Evolutionary conservation across 1,140 invertebrate species (phyloP).

Genomic region (Conus ventricosus): DNA sequence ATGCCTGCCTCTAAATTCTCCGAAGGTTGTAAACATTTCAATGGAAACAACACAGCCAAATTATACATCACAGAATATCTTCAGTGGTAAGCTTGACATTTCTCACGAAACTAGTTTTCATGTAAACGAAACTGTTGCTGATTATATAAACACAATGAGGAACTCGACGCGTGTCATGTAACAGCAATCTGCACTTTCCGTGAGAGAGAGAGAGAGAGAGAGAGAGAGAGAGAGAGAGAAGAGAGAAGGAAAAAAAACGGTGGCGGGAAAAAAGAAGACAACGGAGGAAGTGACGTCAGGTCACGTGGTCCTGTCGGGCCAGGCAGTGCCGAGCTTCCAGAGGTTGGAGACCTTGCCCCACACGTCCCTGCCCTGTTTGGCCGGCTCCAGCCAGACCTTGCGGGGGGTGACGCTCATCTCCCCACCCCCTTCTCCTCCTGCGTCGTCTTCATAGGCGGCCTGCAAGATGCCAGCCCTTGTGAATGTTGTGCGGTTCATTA

Average conservation of each 20-base stretch:
- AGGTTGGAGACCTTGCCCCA: constrained; percentile 13
- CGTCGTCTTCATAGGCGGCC: background rate
- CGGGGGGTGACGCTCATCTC: background rate
- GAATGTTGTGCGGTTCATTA: too few relatives aligned
- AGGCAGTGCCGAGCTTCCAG: background rate
- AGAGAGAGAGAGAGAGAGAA: too few relatives aligned
- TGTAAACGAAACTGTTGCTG: background rate
- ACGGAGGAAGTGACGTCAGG: background rate
- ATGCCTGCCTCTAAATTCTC: too few relatives aligned
- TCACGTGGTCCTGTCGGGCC: constrained; percentile 21
- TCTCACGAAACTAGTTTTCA: too few relatives aligned
- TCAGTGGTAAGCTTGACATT: too few relatives aligned
- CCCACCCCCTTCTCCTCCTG: background rate
- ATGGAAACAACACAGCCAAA: too few relatives aligned
- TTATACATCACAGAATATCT: too few relatives aligned
- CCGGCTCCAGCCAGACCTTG: background rate
- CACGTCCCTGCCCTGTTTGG: background rate
- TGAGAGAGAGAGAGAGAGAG: too few relatives aligned
- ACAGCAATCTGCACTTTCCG: background rate
- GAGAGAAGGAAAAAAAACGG: background rate
- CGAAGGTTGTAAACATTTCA: too few relatives aligned
- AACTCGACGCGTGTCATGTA: background rate
- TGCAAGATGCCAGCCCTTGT: background rate
- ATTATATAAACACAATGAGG: background rate
- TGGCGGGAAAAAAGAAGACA: background rate